Evolutionary conservation across 2,113 vertebrate genomes (phyloP).

Genomic region (Otus sunia): DNA sequence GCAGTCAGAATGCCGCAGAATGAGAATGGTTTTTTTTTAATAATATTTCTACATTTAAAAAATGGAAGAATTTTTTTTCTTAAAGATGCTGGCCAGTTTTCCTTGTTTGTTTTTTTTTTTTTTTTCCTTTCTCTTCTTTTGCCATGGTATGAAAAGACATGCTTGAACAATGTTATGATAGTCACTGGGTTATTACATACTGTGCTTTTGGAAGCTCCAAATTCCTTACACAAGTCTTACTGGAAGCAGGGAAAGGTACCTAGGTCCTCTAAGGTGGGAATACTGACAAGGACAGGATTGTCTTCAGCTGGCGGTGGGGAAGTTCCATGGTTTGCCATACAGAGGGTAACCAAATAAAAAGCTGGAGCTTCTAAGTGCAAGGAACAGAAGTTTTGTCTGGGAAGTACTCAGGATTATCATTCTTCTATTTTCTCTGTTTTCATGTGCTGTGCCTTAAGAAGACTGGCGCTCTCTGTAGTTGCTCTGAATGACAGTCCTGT

Average conservation of each 20-base stretch:
- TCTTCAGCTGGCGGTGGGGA: background rate
- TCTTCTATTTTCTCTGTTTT: background rate
- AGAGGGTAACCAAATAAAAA: background rate
- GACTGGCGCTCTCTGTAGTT: background rate
- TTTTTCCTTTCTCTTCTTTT: background rate
- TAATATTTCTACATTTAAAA: background rate
- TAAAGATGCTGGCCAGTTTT: background rate
- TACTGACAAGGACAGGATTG: background rate
- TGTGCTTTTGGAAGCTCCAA: background rate
- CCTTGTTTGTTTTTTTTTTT: background rate
- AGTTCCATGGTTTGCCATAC: rapidly evolving
- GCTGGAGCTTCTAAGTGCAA: background rate
- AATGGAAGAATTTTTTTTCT: background rate
- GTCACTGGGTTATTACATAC: background rate
- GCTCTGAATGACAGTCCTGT: background rate
- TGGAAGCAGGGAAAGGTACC: background rate
- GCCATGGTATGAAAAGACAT: background rate
- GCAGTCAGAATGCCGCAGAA: background rate
- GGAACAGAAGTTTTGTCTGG: background rate
- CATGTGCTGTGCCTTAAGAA: background rate
- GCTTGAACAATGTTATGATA: background rate
- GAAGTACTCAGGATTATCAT: background rate
- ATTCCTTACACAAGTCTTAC: background rate
- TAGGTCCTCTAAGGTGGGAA: background rate
- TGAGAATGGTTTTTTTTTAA: background rate